These are phyloP conservation scores for Melanophora roralis DNA, from an alignment of 2,888 invertebrate genomes.

Conservation along the genomic window DNA sequence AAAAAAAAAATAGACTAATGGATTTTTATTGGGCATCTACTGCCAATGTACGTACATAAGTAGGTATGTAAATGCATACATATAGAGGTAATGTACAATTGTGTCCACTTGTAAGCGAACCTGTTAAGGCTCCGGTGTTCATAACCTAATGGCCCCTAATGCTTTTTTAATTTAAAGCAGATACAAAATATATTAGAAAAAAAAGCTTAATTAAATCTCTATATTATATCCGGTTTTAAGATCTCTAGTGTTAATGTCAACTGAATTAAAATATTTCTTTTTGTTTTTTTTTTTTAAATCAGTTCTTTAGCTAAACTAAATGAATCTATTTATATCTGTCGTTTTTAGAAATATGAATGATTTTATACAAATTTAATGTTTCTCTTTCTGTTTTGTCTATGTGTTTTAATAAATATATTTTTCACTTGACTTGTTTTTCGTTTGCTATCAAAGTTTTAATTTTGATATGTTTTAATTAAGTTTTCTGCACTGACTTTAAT, in stretches of 20 bases:
- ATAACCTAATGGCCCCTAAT: not conserved
- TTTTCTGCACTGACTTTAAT: constrained; percentile 7
- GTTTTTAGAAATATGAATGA: constrained; percentile 15
- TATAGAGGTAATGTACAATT: constrained; percentile 6
- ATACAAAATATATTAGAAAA: not conserved
- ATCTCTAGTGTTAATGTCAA: constrained; percentile 26
- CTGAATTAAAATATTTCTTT: constrained; percentile 35
- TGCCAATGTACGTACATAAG: not conserved
- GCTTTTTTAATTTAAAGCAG: constrained; percentile 1
- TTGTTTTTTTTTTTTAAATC: not conserved
- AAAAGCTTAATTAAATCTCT: constrained; percentile 25
- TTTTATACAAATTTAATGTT: constrained; percentile 24
- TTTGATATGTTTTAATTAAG: constrained; percentile 27
- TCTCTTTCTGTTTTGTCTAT: not conserved
- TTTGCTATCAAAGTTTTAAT: constrained; percentile 10
- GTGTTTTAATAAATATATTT: constrained; percentile 10
- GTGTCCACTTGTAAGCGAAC: not conserved
- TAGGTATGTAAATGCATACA: no score
- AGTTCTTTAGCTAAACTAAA: not conserved
- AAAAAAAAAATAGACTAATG: constrained; percentile 17
- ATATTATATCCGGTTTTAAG: constrained; percentile 53
- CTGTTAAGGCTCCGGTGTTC: not conserved
- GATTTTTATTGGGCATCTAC: not conserved
- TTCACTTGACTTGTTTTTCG: constrained; percentile 40
- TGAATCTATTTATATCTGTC: constrained; percentile 29